Evolutionary conservation across 2,113 vertebrate genomes (phyloP), one percentile per base, ranked within the genome.

Genomic region (Mus pahari): DNA sequence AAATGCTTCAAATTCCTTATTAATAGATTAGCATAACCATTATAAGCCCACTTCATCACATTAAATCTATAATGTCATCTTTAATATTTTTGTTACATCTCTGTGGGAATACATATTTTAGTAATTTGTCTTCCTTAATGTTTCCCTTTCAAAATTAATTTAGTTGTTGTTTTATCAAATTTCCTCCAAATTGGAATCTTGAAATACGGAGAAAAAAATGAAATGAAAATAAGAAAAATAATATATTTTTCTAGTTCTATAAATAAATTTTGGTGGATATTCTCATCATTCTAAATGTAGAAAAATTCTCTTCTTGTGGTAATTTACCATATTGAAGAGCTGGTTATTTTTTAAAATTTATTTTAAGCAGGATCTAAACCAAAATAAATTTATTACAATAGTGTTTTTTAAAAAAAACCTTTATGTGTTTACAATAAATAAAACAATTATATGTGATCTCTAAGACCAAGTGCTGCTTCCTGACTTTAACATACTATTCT

Each of bases 111-210:
- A 45, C 39, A 64, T 64, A 86, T 11, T 60, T 66, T 31, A 45
- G 24, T 66, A 66, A 82, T 42, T 73, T 68, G 8, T 3, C 3
- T n/a, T 82, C 50, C 66, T 22, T 82, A 6, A 9, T 86, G 2
- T n/a, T 73, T 89, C 39, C 24, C 33, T 39, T 93, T 60, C 45
- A 82, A 92, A 91, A 89, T 96, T 86, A 71, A 64, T 73, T 96
- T 89, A 79, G 10, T 87, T 24, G 87, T 33, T 10, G 58, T 82
- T 19, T 88, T 45, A 84, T 26, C 48, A 88, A 93, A 26, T 64
- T 3, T 95, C 90, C 5, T 60, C 62, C 91, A 95, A 92, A 13
- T 48, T n/a, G 10, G 7, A 73, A 7, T 58, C 60, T 71, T 79
- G 42, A 82, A 89, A 89, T 90, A 81, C 71, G 66, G 33, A 24